phyloP scores from a whole-genome alignment of 2,888 invertebrate genomes.

The Apoderus coryli region DNA sequence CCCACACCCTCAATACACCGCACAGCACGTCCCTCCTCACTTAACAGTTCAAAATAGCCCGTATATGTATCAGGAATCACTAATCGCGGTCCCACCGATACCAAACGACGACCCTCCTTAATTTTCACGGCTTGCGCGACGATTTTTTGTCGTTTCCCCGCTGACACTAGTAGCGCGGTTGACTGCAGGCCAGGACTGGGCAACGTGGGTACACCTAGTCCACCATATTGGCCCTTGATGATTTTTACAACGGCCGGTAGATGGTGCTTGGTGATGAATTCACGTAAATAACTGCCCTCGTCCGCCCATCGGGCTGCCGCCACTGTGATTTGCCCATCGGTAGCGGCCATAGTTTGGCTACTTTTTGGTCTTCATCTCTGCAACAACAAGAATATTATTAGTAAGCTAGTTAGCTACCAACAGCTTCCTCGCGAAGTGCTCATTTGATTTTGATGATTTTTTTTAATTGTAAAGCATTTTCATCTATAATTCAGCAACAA shows the following conservation, averaged over 20 bases:
- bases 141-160: conserved; percentile 72
- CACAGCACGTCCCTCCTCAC: conserved; percentile 86
- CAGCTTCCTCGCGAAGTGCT: no score
- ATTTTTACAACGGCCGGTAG: conserved; percentile 80
- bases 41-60: conserved; percentile 87
- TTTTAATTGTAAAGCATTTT: no score
- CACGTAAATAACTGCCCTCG: conserved; percentile 57
- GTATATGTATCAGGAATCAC: conserved; percentile 82
- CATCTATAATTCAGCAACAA: no score
- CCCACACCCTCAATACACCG: conserved; percentile 78
- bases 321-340: conserved; percentile 80
- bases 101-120: conserved; percentile 55
- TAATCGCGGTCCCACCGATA: conserved; percentile 37
- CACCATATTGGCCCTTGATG: conserved; percentile 86
- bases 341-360: conserved; percentile 90
- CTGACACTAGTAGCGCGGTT: conserved; percentile 72
- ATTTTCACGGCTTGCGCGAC: conserved; percentile 81
- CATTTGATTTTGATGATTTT: no score
- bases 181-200: conserved; percentile 78
- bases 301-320: conserved; percentile 68
- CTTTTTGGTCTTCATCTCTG: no score
- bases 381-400: no score
- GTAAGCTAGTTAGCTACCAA: no score
- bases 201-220: conserved; percentile 75
- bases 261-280: conserved; percentile 56